Evolutionary conservation across 2,797 vertebrate species (phyloP).

Genomic region (Rhodeus uyekii): DNA sequence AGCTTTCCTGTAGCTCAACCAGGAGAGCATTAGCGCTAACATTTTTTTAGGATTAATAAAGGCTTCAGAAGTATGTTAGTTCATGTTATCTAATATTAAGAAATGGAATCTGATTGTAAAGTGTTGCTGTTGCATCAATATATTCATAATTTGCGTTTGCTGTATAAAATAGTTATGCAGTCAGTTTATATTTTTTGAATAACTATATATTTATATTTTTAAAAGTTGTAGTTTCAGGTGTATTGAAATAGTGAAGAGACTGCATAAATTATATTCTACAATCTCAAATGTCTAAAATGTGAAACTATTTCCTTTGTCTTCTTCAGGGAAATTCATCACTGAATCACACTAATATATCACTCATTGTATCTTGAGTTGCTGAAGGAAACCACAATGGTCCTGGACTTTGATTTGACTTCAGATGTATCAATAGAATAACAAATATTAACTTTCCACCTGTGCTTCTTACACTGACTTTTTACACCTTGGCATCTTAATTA

Average conservation of each 20-base stretch:
- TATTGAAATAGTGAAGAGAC: neutral
- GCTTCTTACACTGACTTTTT: neutral
- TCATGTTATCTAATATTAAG: neutral
- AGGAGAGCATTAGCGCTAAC: no score
- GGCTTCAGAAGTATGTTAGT: neutral
- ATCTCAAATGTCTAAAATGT: neutral
- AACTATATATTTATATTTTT: neutral
- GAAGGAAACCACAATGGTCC: conserved; percentile 15
- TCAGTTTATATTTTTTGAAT: neutral
- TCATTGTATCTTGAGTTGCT: conserved; percentile 43
- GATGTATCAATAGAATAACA: conserved; percentile 28
- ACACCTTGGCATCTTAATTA: neutral
- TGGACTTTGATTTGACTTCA: conserved; percentile 53
- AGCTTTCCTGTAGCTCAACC: no score
- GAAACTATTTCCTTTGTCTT: neutral
- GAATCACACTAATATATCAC: conserved; percentile 40
- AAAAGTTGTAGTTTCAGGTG: neutral
- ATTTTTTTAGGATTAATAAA: no score
- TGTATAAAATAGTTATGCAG: neutral
- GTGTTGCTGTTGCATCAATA: no score
- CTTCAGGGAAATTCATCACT: conserved; percentile 22
- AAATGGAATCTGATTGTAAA: no score
- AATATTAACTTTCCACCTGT: conserved; percentile 12
- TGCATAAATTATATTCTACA: neutral
- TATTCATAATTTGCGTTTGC: no score